Evolutionary conservation across 2,797 vertebrate genomes (phyloP).

Genomic region (Tragelaphus eurycerus): DNA sequence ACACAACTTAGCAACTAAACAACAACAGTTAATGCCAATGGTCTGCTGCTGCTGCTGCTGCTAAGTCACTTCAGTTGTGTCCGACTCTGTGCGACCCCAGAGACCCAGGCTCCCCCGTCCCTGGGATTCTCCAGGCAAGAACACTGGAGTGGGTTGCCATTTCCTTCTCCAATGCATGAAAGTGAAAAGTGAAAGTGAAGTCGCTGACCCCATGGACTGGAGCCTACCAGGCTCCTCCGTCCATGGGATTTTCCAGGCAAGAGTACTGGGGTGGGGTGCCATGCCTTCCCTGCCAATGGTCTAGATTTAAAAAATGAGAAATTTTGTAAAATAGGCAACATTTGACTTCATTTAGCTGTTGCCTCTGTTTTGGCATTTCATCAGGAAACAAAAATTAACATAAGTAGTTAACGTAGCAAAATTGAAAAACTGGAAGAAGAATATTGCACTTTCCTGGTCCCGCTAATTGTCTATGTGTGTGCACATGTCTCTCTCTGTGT

Average conservation of each 20-base stretch:
- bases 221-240: too few relatives aligned
- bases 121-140: too few relatives aligned
- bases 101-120: too few relatives aligned
- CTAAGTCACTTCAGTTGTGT: too few relatives aligned
- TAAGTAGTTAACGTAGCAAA: neutral
- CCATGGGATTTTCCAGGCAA: too few relatives aligned
- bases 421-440: neutral
- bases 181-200: too few relatives aligned
- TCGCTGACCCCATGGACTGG: too few relatives aligned
- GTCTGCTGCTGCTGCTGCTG: too few relatives aligned
- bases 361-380: neutral
- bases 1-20: neutral
- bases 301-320: neutral
- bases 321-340: neutral
- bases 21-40: neutral
- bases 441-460: neutral
- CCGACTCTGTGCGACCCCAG: too few relatives aligned
- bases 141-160: too few relatives aligned
- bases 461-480: neutral
- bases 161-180: too few relatives aligned
- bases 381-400: neutral
- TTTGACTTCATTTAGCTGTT: neutral
- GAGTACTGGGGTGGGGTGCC: too few relatives aligned
- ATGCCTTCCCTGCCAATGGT: neutral
- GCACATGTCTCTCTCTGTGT: neutral